Conservation (phyloP, 2,888 invertebrate genomes). For the Cephus runcator region DNA sequence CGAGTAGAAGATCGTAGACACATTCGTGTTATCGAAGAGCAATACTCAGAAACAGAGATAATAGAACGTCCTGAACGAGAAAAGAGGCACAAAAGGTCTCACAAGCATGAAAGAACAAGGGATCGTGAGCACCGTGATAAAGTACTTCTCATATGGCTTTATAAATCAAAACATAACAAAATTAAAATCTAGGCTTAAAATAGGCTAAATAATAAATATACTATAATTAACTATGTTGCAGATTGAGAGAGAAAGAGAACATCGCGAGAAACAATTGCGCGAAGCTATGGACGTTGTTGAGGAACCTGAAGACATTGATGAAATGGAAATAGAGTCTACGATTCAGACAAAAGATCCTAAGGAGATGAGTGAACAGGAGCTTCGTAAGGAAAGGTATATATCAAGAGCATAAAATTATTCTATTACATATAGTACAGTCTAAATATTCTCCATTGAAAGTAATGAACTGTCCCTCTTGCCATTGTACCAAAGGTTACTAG, state of each 20-base stretch:
- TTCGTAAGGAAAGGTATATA: slow-evolving; percentile 69
- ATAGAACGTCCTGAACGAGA: slow-evolving; percentile 48
- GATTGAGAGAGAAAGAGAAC: slow-evolving; percentile 52
- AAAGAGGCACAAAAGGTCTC: slow-evolving; percentile 59
- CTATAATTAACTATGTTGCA: neutral
- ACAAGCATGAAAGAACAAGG: slow-evolving; percentile 70
- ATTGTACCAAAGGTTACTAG: slow-evolving; percentile 43
- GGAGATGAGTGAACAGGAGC: slow-evolving; percentile 63
- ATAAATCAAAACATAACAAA: neutral
- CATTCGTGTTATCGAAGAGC: slow-evolving; percentile 48
- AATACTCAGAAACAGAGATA: slow-evolving; percentile 48
- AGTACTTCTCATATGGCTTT: neutral
- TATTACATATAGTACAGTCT: neutral
- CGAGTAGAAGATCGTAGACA: slow-evolving; percentile 52
- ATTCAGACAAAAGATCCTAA: slow-evolving; percentile 54
- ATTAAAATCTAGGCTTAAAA: neutral
- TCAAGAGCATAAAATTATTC: neutral
- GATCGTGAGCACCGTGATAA: slow-evolving; percentile 65
- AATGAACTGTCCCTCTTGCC: neutral
- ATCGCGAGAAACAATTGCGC: slow-evolving; percentile 54
- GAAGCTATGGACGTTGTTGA: slow-evolving; percentile 51
- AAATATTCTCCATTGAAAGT: neutral
- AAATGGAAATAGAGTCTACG: slow-evolving; percentile 55
- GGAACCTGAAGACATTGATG: slow-evolving; percentile 62
- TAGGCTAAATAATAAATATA: neutral